Evolutionary conservation across 2,797 vertebrate species (phyloP).

Genomic region (Novumbra hubbsi): DNA sequence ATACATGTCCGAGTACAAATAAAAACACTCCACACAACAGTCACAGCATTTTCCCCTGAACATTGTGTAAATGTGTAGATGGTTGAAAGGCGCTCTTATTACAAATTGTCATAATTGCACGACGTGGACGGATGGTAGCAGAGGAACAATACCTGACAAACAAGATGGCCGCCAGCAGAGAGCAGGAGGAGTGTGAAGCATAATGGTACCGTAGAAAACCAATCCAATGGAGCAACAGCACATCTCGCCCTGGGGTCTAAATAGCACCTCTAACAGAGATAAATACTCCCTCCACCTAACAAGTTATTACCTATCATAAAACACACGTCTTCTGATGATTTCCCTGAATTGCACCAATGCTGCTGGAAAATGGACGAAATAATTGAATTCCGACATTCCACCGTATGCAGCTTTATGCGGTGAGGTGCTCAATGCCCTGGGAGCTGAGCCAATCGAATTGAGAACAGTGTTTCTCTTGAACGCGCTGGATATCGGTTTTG

Average conservation of each 20-base stretch:
- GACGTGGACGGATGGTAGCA: not conserved
- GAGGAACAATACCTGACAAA: not conserved
- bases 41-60: not conserved
- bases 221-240: conserved; percentile 16
- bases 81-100: not conserved
- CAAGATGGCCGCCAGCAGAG: not conserved
- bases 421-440: not conserved
- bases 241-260: not conserved
- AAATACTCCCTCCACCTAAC: conserved; percentile 23
- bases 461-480: conserved; percentile 27
- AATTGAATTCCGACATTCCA: conserved; percentile 32
- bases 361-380: conserved; percentile 31
- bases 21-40: not conserved
- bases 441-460: conserved; percentile 20
- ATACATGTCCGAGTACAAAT: not conserved
- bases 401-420: not conserved
- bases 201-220: not conserved
- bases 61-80: not conserved
- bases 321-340: conserved; percentile 22
- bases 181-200: not conserved
- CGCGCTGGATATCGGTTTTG: conserved; percentile 37
- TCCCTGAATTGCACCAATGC: conserved; percentile 18
- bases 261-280: conserved; percentile 6
- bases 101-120: not conserved
- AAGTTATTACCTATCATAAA: conserved; percentile 36